Evolutionary conservation across 2,797 vertebrate species (phyloP).

Genomic region (Eptatretus atami): DNA sequence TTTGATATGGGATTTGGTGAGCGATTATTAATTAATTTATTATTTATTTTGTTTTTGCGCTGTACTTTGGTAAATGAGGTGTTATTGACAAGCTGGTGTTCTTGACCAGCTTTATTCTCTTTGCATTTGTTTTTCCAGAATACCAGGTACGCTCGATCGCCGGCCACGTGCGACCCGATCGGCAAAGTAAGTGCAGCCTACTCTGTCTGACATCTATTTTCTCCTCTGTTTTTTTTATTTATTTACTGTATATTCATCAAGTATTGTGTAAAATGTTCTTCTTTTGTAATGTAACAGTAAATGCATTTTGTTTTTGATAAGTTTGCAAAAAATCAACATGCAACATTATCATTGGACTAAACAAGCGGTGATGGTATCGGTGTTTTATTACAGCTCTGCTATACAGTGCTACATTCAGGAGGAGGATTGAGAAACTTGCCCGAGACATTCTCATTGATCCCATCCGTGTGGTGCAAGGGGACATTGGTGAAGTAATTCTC

Average conservation of each 20-base stretch:
- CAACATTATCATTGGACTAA: too few relatives aligned
- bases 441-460: slow-evolving; percentile 77
- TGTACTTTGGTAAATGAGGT: neutral
- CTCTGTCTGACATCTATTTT: neutral
- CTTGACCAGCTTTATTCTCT: neutral
- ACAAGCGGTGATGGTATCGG: too few relatives aligned
- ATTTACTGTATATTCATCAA: neutral
- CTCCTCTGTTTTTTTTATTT: neutral
- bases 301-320: too few relatives aligned
- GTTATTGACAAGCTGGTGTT: neutral
- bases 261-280: neutral
- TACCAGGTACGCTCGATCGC: slow-evolving; percentile 86
- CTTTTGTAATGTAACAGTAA: neutral
- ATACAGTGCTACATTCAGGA: slow-evolving; percentile 88
- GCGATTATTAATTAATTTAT: slow-evolving; percentile 10
- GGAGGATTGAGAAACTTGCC: slow-evolving; percentile 82
- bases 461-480: slow-evolving; percentile 84
- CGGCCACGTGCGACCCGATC: slow-evolving; percentile 75
- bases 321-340: too few relatives aligned
- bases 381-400: slow-evolving; percentile 30
- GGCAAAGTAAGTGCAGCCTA: slow-evolving; percentile 45
- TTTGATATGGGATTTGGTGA: slow-evolving; percentile 97
- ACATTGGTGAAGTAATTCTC: slow-evolving; percentile 67
- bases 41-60: neutral
- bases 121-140: slow-evolving; percentile 20